These are phyloP conservation scores for Ennomos fuscantarius DNA, from an alignment of 2,888 invertebrate species.

Conservation along the genomic window DNA sequence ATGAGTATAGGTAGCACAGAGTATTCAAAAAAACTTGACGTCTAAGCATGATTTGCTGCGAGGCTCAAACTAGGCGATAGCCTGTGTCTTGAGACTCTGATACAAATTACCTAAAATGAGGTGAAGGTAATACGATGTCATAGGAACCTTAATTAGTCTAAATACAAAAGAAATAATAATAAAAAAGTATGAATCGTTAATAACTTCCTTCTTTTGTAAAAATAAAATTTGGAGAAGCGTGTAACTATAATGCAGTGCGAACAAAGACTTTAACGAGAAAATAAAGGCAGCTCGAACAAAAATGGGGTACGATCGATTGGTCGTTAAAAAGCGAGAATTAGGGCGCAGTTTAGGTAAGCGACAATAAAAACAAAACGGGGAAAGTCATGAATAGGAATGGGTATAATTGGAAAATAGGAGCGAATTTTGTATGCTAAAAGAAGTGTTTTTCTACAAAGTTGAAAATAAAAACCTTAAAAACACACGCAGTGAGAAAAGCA, in stretches of 20 bases:
- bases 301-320: conserved; percentile 27
- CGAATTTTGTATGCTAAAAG: conserved; percentile 25
- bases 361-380: conserved; percentile 42
- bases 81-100: too few species aligned
- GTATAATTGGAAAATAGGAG: conserved; percentile 40
- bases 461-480: neutral
- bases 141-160: too few species aligned
- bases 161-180: too few species aligned
- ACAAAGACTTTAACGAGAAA: conserved; percentile 8
- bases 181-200: too few species aligned
- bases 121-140: too few species aligned
- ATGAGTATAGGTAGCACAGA: too few species aligned
- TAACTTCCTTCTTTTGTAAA: too few species aligned
- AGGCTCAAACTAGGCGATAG: too few species aligned
- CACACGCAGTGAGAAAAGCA: neutral
- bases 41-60: too few species aligned
- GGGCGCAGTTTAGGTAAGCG: conserved; percentile 36
- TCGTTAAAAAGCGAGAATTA: conserved; percentile 40
- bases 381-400: conserved; percentile 44
- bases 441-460: conserved; percentile 2
- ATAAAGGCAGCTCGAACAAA: conserved; percentile 21
- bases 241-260: neutral
- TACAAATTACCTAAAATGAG: too few species aligned
- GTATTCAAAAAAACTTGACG: too few species aligned
- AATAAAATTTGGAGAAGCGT: neutral